Evolutionary conservation across 1,140 invertebrate genomes (phyloP), one percentile per base, ranked within the genome.

Genomic region (Drepana arcuata): DNA sequence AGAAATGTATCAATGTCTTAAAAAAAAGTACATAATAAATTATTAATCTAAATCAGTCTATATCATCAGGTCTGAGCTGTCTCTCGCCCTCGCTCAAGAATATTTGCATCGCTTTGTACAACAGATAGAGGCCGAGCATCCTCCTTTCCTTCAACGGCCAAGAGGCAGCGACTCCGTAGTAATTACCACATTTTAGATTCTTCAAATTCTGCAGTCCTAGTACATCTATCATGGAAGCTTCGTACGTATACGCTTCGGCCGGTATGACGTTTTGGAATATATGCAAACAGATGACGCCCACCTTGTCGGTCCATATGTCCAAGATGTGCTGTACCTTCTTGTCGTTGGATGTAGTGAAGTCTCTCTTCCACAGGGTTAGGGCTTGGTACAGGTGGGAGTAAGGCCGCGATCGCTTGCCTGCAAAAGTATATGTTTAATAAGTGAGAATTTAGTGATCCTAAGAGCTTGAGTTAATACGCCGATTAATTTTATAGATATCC

Each of bases 141-240:
- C 88, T 84, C 42, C 90, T 90, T 38, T 93, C 86, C 30, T 88
- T 87, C 16, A 81, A 62, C 1, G 84, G 84, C 95, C 93, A 97
- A 0, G 88, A 89, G n/a, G 88, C 84, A 0, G 89, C 84, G 0
- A 88, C 77, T 0, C 95, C 95, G 64, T 97, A 96, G 66, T 93
- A 95, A 38, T 95, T 91, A 0, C 96, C 96, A 24, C 68, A 65
- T 65, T 93, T 92, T 9, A 89, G 70, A 84, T 99, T 99, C 14
- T 88, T 93, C 34, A 99, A 80, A 60, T 92, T 91, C 1, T 85
- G 59, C 7, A 93, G 43, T 53, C 93, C 91, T 16, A 98, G 64
- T 0, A 94, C 92, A 54, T 95, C 92, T 11, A 99, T 96, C 87
- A 99, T 98, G 12, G 92, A 88, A 1, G 95, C 95, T 79, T 99